Evolutionary conservation across 2,113 vertebrate genomes (phyloP), one percentile per base, ranked within the genome.

Genomic region (Tetrax tetrax): DNA sequence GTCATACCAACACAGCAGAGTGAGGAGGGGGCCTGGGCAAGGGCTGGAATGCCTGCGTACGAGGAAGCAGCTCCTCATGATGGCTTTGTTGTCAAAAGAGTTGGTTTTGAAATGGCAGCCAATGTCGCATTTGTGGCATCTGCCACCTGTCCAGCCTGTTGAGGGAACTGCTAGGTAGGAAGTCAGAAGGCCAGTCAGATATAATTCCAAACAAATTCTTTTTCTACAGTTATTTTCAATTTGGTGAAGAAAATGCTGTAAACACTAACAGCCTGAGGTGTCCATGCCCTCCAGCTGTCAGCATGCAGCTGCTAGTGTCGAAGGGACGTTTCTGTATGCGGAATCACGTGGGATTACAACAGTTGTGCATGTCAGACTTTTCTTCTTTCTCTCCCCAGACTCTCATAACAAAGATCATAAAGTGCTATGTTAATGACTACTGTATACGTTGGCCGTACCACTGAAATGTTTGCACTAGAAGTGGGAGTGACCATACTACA

Each of bases 391-490:
- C n/a, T 84, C 37, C 53, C 38, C 61, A 75, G 48, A 45, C 24
- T 59, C 50, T 80, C n/a, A 18, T 1, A 83, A 66, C 53, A 57
- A 51, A 60, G 33, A 68, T 24, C n/a, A 31, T 12, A 16, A 63
- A 31, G 13, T 48, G 65, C 69, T 43, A 0, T 14, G 22, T 59
- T 74, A 38, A 31, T 31, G 33, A 17, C 15, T 25, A 27, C 20
- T 8, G 4, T 4, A 0, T 17, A 23, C 5, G 8, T 25, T 59
- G 51, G 59, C 51, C 11, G 4, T 3, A 19, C 31, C 38, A 37
- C 59, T 35, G 29, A 51, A n/a, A 69, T 12, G 53, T 50, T 29
- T 28, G 43, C 24, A 7, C 31, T 5, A 15, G 50, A 24, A 59
- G 28, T 8, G 28, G 1, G 6, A 61, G 45, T 18, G 43, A 47